Percentiles rank a stretch among this genome's conserved stretches.
Conservation (phyloP, 2,888 invertebrate species). For the Piscicola geometra region DNA sequence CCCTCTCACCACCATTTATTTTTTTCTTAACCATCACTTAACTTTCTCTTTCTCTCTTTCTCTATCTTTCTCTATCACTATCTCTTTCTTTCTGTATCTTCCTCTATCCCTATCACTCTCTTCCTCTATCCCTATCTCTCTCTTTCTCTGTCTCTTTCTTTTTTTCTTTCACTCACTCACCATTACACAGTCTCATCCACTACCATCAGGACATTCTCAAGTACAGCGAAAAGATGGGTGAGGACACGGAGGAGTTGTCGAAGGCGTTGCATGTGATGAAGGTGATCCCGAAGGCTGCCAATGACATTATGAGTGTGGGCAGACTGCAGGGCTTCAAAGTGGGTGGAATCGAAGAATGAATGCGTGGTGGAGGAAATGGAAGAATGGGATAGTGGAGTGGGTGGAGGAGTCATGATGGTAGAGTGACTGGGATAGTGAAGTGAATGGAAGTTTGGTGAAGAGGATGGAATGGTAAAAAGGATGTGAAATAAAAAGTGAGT, state of each 20-base stretch:
- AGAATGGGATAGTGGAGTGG: no score
- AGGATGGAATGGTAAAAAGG: no score
- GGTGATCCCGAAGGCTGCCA: constrained; percentile 90
- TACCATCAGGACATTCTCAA: constrained; percentile 70
- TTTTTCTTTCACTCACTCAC: neutral
- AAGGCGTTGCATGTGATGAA: constrained; percentile 72
- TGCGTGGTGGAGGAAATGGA: no score
- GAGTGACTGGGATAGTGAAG: constrained; percentile 43
- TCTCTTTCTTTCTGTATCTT: no score
- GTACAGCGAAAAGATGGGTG: constrained; percentile 80
- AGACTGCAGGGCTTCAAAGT: constrained; percentile 92
- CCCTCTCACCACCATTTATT: neutral
- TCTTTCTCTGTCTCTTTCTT: neutral
- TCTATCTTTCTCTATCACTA: no score
- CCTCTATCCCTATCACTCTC: neutral
- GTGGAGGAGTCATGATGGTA: no score
- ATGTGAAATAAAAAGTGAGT: no score
- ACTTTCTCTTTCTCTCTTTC: neutral
- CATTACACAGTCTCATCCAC: neutral
- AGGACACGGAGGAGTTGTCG: constrained; percentile 72
- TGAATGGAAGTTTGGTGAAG: no score
- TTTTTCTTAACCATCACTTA: neutral
- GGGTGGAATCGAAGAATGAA: constrained; percentile 49
- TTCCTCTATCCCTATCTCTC: neutral
- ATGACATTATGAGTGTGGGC: constrained; percentile 98